These are phyloP conservation scores for Lasiurus borealis DNA, from an alignment of 2,113 vertebrate species.

Conservation along the genomic window DNA sequence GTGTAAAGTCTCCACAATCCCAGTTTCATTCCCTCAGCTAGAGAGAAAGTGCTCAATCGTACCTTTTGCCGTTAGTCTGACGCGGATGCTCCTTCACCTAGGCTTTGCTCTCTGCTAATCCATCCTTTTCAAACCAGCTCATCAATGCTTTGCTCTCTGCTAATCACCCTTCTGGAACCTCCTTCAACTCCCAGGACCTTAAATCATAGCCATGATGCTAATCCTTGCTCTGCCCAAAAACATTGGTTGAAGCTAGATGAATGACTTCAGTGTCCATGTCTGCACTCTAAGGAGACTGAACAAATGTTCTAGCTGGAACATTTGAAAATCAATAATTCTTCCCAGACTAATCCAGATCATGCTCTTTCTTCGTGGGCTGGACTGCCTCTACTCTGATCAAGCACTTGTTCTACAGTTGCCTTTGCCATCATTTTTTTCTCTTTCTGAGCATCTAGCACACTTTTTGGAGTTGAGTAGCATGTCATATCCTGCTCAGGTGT, in stretches of 20 bases:
- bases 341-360: not conserved
- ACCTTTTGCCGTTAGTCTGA: not conserved
- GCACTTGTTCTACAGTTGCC: not conserved
- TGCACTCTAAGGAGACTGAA: not conserved
- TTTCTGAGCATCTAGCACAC: not conserved
- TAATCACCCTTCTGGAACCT: not conserved
- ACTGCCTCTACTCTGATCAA: not conserved
- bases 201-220: constrained; percentile 23
- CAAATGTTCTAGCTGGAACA: not conserved
- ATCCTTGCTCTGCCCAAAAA: not conserved
- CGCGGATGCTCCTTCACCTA: not conserved
- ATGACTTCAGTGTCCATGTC: not conserved
- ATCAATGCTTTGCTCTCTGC: not conserved
- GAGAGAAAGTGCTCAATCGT: not conserved
- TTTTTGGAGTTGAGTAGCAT: not conserved
- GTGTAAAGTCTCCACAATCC: not conserved
- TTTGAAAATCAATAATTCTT: not conserved
- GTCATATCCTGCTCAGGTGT: not conserved
- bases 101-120: not conserved
- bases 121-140: not conserved
- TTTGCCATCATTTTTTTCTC: not conserved
- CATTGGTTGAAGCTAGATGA: not conserved
- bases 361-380: not conserved
- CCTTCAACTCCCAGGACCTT: not conserved
- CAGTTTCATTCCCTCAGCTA: not conserved